Conservation (phyloP, 2,113 vertebrate species). For the Falcunculus frontatus region DNA sequence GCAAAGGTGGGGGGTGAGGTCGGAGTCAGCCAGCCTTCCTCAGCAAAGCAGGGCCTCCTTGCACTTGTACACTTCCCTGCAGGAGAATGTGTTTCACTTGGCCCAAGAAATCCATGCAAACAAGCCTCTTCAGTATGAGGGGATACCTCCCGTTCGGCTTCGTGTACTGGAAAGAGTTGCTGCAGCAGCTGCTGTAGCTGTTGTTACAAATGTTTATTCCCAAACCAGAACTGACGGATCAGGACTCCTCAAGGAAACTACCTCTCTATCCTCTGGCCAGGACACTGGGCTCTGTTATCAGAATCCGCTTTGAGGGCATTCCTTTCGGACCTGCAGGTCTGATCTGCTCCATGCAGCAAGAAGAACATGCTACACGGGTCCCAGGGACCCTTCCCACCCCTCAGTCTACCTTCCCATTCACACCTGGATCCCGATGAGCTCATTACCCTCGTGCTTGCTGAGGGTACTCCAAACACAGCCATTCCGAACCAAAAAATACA, state of each 20-base stretch:
- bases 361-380: fast-evolving
- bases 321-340: fast-evolving
- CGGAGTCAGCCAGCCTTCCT: background rate
- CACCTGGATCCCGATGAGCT: background rate
- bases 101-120: background rate
- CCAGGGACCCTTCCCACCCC: background rate
- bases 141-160: background rate
- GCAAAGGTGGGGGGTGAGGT: background rate
- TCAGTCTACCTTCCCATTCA: background rate
- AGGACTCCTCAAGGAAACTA: background rate
- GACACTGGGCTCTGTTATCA: no score
- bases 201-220: background rate
- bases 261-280: background rate
- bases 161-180: background rate
- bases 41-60: background rate
- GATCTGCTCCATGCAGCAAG: background rate
- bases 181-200: background rate
- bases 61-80: background rate
- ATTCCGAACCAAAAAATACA: background rate
- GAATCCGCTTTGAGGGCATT: background rate
- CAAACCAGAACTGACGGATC: background rate
- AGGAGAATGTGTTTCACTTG: background rate
- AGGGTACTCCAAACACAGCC: background rate
- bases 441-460: background rate
- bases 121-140: background rate